A percentile compares a stretch with the other conserved stretches of the same genome.
Evolutionary conservation across 2,888 invertebrate species (phyloP).

Genomic region (Ypsolopha scabrella): DNA sequence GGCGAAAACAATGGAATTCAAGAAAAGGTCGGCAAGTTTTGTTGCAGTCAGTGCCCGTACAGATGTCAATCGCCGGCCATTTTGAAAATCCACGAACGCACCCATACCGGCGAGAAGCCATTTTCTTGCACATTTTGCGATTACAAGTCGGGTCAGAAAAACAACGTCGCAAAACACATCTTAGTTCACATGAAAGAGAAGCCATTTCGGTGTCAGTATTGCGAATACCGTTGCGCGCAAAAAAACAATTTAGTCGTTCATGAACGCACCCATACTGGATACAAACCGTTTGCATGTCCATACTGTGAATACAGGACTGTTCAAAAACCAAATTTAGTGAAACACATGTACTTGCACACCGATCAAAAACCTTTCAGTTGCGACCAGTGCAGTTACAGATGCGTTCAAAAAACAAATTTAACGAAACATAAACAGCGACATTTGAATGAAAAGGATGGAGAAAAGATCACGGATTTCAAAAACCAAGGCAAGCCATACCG

Average conservation of each 20-base stretch:
- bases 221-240: slow-evolving; percentile 62
- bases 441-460: slow-evolving; percentile 45
- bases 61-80: slow-evolving; percentile 64
- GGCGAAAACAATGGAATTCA: slow-evolving; percentile 17
- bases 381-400: slow-evolving; percentile 56
- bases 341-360: slow-evolving; percentile 64
- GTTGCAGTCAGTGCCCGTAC: slow-evolving; percentile 53
- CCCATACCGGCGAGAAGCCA: slow-evolving; percentile 60
- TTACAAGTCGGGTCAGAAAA: slow-evolving; percentile 64
- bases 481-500: slow-evolving; percentile 45
- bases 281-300: slow-evolving; percentile 60
- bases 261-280: slow-evolving; percentile 62
- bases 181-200: slow-evolving; percentile 65
- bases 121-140: slow-evolving; percentile 60
- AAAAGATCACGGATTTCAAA: slow-evolving; percentile 31
- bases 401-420: slow-evolving; percentile 61
- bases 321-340: slow-evolving; percentile 62
- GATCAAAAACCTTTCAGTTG: slow-evolving; percentile 64
- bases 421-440: slow-evolving; percentile 62
- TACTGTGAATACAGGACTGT: slow-evolving; percentile 62
- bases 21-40: slow-evolving; percentile 50
- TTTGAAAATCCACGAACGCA: slow-evolving; percentile 60
- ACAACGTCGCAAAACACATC: slow-evolving; percentile 64
- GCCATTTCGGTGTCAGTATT: slow-evolving; percentile 58
- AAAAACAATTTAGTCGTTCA: slow-evolving; percentile 64